Percentiles rank a stretch among this genome's conserved stretches.
phyloP scores from a whole-genome alignment of 2,797 vertebrate genomes.

The Malacoctenus gilli region DNA sequence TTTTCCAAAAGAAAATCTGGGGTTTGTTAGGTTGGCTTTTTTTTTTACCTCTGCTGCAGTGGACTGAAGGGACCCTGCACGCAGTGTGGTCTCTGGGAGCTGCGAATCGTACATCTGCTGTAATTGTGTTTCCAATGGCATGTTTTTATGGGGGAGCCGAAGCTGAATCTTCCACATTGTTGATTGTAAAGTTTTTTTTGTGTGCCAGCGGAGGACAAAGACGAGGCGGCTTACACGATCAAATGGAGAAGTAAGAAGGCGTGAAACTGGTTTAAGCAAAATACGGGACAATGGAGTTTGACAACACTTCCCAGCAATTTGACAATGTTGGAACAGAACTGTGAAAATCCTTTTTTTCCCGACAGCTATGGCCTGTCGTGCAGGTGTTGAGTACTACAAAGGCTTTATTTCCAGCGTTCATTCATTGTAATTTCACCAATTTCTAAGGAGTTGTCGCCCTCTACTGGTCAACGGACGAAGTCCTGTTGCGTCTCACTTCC shows the following conservation, averaged over 20 bases:
- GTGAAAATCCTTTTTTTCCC: conserved; percentile 30
- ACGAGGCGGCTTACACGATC: conserved; percentile 13
- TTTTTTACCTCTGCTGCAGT: too few relatives aligned
- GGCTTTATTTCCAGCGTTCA: conserved; percentile 31
- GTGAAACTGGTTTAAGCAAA: background rate
- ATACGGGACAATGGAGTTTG: conserved; percentile 1
- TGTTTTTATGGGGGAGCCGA: too few relatives aligned
- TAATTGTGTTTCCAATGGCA: too few relatives aligned
- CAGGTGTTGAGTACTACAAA: conserved; percentile 59
- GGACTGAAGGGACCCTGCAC: too few relatives aligned
- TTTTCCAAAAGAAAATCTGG: too few relatives aligned
- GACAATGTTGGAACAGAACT: conserved; percentile 13
- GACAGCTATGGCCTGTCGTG: conserved; percentile 36
- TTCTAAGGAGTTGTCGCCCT: conserved; percentile 75
- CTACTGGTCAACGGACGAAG: conserved; percentile 70
- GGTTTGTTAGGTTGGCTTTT: too few relatives aligned
- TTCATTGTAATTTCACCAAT: conserved; percentile 55
- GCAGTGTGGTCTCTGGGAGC: too few relatives aligned
- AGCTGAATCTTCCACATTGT: too few relatives aligned
- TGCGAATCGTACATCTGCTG: too few relatives aligned
- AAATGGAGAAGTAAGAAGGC: too few relatives aligned
- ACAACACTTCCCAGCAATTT: conserved; percentile 1
- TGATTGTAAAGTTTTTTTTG: too few relatives aligned
- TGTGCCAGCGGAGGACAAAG: conserved; percentile 7
- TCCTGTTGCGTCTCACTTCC: conserved; percentile 2